A percentile compares a stretch with the other conserved stretches of the same genome.
phyloP scores from a whole-genome alignment of 2,113 vertebrate genomes.

The Lophochroa leadbeateri region DNA sequence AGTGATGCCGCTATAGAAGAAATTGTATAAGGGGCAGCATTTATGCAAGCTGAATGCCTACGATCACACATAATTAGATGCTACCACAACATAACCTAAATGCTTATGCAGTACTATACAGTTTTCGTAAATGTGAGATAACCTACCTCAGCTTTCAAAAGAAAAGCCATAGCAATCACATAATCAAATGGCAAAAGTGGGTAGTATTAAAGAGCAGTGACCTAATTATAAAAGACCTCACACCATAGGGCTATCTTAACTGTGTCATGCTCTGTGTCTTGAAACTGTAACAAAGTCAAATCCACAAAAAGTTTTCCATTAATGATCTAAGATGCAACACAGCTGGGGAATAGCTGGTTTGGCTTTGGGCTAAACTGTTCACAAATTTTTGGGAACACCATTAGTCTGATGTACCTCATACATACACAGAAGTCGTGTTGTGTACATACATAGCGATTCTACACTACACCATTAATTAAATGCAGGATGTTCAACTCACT shows the following conservation, averaged over 20 bases:
- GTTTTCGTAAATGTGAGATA: neutral
- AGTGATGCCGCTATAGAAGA: neutral
- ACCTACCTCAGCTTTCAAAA: neutral
- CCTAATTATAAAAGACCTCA: neutral
- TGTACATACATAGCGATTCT: accelerated
- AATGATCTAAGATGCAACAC: neutral
- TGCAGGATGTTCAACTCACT: neutral
- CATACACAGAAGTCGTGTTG: neutral
- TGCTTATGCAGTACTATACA: neutral
- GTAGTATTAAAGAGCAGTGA: neutral
- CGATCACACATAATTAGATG: neutral
- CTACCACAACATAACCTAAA: neutral
- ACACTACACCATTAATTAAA: neutral
- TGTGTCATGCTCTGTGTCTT: neutral
- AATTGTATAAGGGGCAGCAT: neutral
- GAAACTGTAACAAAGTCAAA: neutral
- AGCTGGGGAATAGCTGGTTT: neutral
- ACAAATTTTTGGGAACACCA: neutral
- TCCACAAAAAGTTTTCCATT: neutral
- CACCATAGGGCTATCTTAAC: accelerated
- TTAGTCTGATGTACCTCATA: neutral
- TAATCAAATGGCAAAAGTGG: neutral
- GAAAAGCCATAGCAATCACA: neutral
- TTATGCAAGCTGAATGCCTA: neutral
- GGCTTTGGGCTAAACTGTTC: neutral